These are phyloP conservation scores for Pangasius macronema DNA, from an alignment of 2,797 vertebrate genomes.

Conservation along the genomic window DNA sequence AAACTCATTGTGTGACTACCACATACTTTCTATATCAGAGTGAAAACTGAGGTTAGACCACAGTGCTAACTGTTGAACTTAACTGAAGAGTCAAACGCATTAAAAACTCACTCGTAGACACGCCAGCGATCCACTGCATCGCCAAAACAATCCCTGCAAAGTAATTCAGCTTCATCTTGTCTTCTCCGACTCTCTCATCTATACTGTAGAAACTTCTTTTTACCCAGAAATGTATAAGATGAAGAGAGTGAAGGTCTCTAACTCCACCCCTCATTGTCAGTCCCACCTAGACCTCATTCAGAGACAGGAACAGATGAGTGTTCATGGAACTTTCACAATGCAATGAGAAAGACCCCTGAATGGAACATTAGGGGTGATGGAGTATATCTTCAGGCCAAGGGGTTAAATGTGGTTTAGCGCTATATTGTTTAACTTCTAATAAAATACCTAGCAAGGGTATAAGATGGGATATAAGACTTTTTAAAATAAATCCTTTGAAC, in stretches of 20 bases:
- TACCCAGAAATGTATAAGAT: neutral
- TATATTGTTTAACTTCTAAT: neutral
- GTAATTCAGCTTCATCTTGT: conserved; percentile 3
- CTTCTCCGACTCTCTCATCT: neutral
- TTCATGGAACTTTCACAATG: neutral
- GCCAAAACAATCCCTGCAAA: neutral
- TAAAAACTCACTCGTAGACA: neutral
- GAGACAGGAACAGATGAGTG: conserved; percentile 4
- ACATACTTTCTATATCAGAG: neutral
- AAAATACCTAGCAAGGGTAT: neutral
- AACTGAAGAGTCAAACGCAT: no score
- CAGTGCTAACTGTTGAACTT: neutral
- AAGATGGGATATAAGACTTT: neutral
- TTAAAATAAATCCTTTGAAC: neutral
- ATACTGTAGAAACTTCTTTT: neutral
- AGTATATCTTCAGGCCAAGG: neutral
- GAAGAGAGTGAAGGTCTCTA: neutral
- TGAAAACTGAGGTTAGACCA: conserved; percentile 23
- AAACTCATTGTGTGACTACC: neutral
- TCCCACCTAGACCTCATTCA: neutral
- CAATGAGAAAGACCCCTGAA: conserved; percentile 3
- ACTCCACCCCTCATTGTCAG: neutral
- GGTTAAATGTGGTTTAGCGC: neutral
- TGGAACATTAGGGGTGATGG: neutral
- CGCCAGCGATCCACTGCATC: neutral